Percentiles rank a stretch among this genome's conserved stretches.
phyloP scores from a whole-genome alignment of 2,797 vertebrate genomes.

The Calcarius lapponicus region DNA sequence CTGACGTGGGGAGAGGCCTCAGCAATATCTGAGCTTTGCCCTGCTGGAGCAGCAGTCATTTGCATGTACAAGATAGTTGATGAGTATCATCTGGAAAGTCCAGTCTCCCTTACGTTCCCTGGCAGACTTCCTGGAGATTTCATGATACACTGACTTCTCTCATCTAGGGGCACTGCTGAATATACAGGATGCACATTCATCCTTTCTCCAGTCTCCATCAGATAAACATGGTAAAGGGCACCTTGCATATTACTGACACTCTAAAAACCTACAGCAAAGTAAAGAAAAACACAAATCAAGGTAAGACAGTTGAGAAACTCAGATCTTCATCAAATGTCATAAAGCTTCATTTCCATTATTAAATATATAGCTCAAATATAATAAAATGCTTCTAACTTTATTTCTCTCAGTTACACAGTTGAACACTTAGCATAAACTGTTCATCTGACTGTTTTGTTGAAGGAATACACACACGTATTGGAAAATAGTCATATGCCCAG shows the following conservation, averaged over 20 bases:
- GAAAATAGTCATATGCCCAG: constrained; percentile 40
- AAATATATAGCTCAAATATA: constrained; percentile 28
- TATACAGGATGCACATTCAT: background rate
- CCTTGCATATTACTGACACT: background rate
- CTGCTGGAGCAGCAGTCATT: background rate
- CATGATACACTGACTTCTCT: background rate
- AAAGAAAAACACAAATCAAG: background rate
- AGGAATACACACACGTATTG: background rate
- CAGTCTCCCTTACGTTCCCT: constrained; percentile 18
- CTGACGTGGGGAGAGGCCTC: background rate
- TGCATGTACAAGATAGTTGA: background rate
- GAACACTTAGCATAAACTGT: constrained; percentile 45
- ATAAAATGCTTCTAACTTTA: constrained; percentile 54
- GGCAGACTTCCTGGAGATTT: background rate
- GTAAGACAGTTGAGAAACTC: background rate
- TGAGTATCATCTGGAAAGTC: background rate
- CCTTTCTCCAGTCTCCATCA: constrained; percentile 1
- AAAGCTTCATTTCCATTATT: background rate
- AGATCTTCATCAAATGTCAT: background rate
- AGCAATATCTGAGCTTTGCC: background rate
- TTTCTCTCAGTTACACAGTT: constrained; percentile 53
- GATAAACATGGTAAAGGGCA: background rate
- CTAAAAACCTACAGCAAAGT: background rate
- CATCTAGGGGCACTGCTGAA: background rate
- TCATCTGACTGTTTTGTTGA: background rate